Base-by-base conservation (phyloP, 1,140 invertebrate species). In the Nasonia giraulti region DNA sequence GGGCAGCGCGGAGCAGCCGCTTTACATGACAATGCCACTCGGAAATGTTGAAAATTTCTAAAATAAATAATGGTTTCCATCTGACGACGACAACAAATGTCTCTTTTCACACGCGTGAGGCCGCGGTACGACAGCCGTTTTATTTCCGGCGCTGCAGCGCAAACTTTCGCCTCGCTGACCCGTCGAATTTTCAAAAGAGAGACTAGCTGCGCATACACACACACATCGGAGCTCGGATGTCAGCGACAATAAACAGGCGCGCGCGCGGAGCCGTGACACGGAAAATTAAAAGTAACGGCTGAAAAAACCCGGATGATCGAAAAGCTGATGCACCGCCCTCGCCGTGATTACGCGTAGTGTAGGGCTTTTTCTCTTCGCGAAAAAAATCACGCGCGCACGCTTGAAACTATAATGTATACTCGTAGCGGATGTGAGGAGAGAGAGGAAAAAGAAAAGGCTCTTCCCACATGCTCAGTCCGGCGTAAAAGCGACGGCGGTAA, bases 161-260 rank as follows among this genome's bases (percentile, higher is more conserved):
- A 82, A 73, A 82, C 80, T 82, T 74, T 82, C 80, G 80, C 80
- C 47, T 82, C 80, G 80, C 44, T 82, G 80, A 82, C 80, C 80
- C 69, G 71, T 73, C 69, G 80, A 82, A 80, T 69, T 69, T 80
- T 80, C 62, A 80, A 80, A 80, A 69, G 78, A 69, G 78, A 37
- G 27, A 68, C 37, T 69, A 62, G 14, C 33, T 62, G 37, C 20
- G 44, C 23, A 69, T 10, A 74, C 11, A 37, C 14, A 50, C 4
- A 73, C 6, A 62, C 27, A 27, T 27, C 27, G 1, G 7, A 27
- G n/a, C 47, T 50, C 76, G 14, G 5, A 37, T 17, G 50, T 79
- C 77, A 79, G 23, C 62, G 66, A 79, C 77, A 79, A 79, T 80
- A 55, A 69, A 69, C 66, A 69, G 10, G 20, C 50, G n/a, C 33